Base-by-base conservation (phyloP, 2,797 vertebrate species). In the Aphelocoma californica region DNA sequence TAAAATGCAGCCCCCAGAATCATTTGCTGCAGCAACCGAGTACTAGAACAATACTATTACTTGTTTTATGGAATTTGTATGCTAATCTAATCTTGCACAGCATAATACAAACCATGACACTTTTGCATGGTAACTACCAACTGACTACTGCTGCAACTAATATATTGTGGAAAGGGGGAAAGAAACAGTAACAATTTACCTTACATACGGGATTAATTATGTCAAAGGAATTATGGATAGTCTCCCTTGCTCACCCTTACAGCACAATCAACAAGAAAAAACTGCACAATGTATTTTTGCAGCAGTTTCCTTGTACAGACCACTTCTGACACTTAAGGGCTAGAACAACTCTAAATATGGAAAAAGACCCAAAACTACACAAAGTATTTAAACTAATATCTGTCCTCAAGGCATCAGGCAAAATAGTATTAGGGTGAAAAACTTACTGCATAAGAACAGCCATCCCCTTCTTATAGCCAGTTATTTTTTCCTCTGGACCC, bases 61-160 rank as follows among this genome's bases (percentile, higher is more conserved):
- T 94, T 95, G 91, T 94, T 91, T 86, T 14, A 67, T 8, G 40
- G 58, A 60, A 92, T 84, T 60, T 61, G 7, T 69, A 94, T 92
- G 87, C 77, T 81, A 84, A 95, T 81, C 69, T 83, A 90, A 86
- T 83, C 84, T 90, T 89, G 85, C 32, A 86, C 29, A 79, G 80
- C 32, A 75, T 45, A 90, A 86, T 38, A 88, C 9, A 87, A 88
- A 66, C 38, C 65, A 62, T 56, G 81, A 45, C 36, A 81, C 47
- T 94, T 86, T 56, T 62, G 91, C 62, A 70, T 24, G 57, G 34
- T 18, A 86, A 81, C 77, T 91, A 79, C 51, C 28, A 75, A 70
- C 72, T 36, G 47, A 64, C 40, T 93, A 69, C 31, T 91, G 58
- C 69, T 60, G 74, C 36, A 97, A 62, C 40, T 79, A 61, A 40